Percentiles rank a stretch among this genome's conserved stretches.
These are phyloP conservation scores for Notarius quadriscutis DNA, from an alignment of 2,113 vertebrate genomes.

Conservation along the genomic window DNA sequence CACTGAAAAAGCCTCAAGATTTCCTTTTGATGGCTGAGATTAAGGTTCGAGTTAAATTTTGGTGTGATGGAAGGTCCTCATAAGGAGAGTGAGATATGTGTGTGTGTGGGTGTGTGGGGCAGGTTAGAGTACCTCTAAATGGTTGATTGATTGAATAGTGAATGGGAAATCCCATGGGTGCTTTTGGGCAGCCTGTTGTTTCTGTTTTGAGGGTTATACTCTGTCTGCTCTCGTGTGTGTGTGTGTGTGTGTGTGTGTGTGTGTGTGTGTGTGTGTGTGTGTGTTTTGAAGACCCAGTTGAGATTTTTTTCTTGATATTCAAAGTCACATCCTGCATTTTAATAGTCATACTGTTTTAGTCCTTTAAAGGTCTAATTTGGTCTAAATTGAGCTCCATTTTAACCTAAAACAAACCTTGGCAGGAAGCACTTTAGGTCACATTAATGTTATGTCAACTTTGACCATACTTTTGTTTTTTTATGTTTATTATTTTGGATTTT, in stretches of 20 bases:
- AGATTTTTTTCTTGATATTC: neutral
- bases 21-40: neutral
- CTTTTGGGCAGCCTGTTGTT: constrained; percentile 66
- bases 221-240: constrained; percentile 57
- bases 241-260: constrained; percentile 57
- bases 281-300: neutral
- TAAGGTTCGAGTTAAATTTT: neutral
- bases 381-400: neutral
- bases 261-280: constrained; percentile 56
- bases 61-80: neutral
- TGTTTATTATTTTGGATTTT: neutral
- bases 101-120: constrained; percentile 17
- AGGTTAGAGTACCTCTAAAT: constrained; percentile 36
- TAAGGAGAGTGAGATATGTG: constrained; percentile 3
- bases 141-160: constrained; percentile 68
- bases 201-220: constrained; percentile 64
- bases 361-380: neutral
- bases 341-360: neutral
- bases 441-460: neutral
- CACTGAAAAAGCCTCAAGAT: neutral
- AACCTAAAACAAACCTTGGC: neutral
- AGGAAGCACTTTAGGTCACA: neutral
- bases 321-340: neutral
- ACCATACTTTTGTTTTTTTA: neutral
- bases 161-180: constrained; percentile 70